Percentiles rank a stretch among this genome's conserved stretches.
These are phyloP conservation scores for Mesitornis unicolor DNA, from an alignment of 2,113 vertebrate species.

Conservation along the genomic window DNA sequence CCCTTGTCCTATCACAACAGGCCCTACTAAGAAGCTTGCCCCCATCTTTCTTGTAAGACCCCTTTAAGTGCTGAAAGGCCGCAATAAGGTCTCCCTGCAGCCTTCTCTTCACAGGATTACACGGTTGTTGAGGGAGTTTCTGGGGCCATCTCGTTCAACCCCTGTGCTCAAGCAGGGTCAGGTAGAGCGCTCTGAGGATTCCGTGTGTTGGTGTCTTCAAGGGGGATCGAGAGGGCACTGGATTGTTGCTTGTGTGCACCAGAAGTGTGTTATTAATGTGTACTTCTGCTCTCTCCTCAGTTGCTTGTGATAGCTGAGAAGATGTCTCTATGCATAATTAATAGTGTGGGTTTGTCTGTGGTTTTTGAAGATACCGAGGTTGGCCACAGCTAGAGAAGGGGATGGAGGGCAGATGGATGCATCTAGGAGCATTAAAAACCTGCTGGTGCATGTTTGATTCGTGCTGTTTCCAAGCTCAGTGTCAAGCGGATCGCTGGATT, in stretches of 20 bases:
- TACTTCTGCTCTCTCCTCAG: neutral
- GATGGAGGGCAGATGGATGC: neutral
- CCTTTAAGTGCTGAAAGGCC: too few species aligned
- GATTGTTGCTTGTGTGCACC: neutral
- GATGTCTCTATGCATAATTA: neutral
- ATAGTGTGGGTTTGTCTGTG: neutral
- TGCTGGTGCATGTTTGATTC: neutral
- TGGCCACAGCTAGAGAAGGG: neutral
- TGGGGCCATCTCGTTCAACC: neutral
- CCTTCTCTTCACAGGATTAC: neutral
- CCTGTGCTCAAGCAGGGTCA: neutral
- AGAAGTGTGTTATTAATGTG: neutral
- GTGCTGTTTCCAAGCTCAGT: neutral
- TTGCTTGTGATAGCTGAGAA: neutral
- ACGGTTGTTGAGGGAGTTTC: neutral
- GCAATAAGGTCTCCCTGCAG: neutral
- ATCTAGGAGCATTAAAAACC: neutral
- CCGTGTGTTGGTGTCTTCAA: neutral
- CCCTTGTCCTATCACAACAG: neutral
- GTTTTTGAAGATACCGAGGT: neutral
- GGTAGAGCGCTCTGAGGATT: neutral
- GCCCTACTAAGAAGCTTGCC: neutral
- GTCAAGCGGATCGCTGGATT: neutral
- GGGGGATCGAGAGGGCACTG: neutral
- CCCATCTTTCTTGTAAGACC: neutral